Evolutionary conservation across 2,113 vertebrate species (phyloP).

Genomic region (Suncus etruscus): DNA sequence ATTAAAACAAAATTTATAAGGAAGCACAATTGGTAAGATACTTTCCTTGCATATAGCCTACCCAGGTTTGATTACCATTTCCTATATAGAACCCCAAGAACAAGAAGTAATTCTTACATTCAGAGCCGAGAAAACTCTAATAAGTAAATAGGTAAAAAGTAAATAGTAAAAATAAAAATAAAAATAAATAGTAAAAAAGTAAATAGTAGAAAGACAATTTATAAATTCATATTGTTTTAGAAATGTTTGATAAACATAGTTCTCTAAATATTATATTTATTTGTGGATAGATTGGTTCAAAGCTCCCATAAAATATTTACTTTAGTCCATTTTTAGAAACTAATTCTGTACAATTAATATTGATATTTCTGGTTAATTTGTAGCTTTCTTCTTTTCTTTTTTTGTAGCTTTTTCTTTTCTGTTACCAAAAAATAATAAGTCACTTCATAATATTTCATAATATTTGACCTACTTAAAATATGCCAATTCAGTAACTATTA

Average conservation of each 20-base stretch:
- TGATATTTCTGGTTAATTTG: background rate
- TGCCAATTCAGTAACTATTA: background rate
- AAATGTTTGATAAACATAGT: too few species aligned
- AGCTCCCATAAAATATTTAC: background rate
- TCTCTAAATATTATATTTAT: background rate
- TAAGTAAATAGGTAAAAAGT: too few species aligned
- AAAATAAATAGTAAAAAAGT: too few species aligned
- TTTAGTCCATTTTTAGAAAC: background rate
- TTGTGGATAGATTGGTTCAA: background rate
- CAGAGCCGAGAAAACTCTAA: too few species aligned
- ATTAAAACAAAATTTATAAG: too few species aligned
- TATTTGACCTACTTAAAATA: background rate
- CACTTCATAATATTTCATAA: background rate
- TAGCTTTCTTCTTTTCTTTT: background rate
- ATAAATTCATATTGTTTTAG: background rate
- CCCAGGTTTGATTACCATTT: too few species aligned
- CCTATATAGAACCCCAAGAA: too few species aligned
- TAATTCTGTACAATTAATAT: background rate
- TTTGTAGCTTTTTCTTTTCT: background rate
- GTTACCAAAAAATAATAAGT: background rate
- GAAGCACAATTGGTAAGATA: too few species aligned
- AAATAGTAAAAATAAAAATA: too few species aligned
- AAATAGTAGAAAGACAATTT: background rate
- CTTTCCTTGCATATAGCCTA: too few species aligned
- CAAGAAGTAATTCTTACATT: too few species aligned